phyloP scores from a whole-genome alignment of 2,113 vertebrate species.

The Monarcha castaneiventris region DNA sequence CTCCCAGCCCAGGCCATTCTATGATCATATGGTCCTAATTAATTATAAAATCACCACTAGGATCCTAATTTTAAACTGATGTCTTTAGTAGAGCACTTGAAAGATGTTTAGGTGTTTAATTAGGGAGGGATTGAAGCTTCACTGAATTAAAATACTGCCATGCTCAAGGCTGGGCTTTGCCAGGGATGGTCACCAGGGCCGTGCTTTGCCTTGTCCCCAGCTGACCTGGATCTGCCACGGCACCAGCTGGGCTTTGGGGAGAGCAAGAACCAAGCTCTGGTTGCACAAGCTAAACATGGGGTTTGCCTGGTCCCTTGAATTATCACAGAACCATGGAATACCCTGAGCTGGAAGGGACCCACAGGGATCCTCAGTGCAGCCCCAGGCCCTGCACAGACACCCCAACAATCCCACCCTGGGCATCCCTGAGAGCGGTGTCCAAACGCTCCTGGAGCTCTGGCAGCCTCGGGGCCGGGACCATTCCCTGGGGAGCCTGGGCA shows the following conservation, averaged over 20 bases:
- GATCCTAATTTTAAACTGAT: not conserved
- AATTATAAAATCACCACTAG: not conserved
- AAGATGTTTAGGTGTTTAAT: not conserved
- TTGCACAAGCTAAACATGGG: not conserved
- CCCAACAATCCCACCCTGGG: not conserved
- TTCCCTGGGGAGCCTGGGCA: not conserved
- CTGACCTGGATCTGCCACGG: not conserved
- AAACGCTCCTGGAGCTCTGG: not conserved
- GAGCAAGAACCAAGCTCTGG: not conserved
- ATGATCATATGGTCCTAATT: not conserved
- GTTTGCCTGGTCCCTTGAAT: not conserved
- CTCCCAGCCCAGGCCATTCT: not conserved
- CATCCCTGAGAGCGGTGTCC: not conserved
- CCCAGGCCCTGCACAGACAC: not conserved
- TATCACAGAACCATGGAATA: not conserved
- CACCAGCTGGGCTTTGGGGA: accelerated
- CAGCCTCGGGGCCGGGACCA: not conserved
- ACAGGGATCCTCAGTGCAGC: accelerated
- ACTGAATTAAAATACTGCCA: not conserved
- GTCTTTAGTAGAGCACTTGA: not conserved
- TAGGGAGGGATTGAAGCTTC: not conserved
- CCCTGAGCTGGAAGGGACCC: not conserved
- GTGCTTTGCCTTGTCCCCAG: not conserved
- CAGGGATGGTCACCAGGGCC: accelerated
- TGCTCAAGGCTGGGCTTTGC: not conserved